Percentiles rank a stretch among this genome's conserved stretches.
These are phyloP conservation scores for Ochropleura plecta DNA, from an alignment of 2,888 invertebrate species.

Conservation along the genomic window DNA sequence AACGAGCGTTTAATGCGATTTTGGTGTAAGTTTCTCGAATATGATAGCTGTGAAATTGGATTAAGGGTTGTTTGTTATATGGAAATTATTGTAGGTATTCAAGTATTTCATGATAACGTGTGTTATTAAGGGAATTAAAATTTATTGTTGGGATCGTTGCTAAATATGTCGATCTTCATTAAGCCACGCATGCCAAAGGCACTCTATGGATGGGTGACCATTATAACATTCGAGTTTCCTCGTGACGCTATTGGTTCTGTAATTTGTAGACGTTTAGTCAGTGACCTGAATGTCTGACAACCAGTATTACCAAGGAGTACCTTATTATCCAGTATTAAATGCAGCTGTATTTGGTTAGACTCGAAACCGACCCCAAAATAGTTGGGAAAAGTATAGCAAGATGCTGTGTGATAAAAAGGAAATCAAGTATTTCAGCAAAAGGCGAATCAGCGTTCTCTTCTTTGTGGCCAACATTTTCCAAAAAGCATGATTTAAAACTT, in stretches of 20 bases:
- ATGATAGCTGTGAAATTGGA: conserved; percentile 43
- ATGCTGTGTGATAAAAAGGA: background rate
- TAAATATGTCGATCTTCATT: too few species aligned
- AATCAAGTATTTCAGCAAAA: background rate
- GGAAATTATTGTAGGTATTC: conserved; percentile 17
- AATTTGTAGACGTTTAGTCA: too few species aligned
- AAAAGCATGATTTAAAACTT: background rate
- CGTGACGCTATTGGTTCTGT: too few species aligned
- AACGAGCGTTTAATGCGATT: conserved; percentile 39
- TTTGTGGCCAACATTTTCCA: background rate
- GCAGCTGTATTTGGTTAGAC: too few species aligned
- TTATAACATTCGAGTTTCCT: too few species aligned
- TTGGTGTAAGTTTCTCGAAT: conserved; percentile 45
- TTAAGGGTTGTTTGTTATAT: conserved; percentile 12
- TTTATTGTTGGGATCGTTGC: background rate
- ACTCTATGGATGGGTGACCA: too few species aligned
- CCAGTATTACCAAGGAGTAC: too few species aligned
- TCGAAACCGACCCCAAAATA: too few species aligned
- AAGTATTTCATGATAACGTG: background rate
- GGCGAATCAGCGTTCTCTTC: background rate
- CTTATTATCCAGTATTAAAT: too few species aligned
- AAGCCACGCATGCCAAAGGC: too few species aligned
- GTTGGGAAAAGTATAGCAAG: too few species aligned
- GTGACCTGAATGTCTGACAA: too few species aligned
- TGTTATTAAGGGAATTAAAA: background rate